phyloP scores from a whole-genome alignment of 2,113 vertebrate species.

The Tylochromis polylepis region DNA sequence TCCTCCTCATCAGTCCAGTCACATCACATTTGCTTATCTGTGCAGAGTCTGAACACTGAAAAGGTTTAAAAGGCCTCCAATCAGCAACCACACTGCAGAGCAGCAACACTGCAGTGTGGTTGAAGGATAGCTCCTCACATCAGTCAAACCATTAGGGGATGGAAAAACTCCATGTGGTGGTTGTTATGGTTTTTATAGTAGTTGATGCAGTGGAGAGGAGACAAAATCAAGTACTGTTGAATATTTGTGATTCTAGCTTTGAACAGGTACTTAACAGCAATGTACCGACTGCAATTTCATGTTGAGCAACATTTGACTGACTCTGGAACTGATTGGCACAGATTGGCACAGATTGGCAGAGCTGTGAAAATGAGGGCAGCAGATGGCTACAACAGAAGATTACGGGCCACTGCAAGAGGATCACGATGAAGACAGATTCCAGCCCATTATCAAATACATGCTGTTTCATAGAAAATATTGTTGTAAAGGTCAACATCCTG shows the following conservation, averaged over 20 bases:
- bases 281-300: neutral
- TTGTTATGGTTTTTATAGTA: neutral
- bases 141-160: neutral
- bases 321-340: neutral
- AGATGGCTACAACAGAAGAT: neutral
- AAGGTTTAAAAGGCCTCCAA: neutral
- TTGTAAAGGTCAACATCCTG: neutral
- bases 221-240: neutral
- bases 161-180: neutral
- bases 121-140: neutral
- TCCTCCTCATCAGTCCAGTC: slow-evolving; percentile 42
- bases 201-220: neutral
- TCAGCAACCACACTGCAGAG: neutral
- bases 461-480: neutral
- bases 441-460: neutral
- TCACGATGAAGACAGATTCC: neutral
- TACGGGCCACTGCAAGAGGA: neutral
- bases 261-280: neutral
- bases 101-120: neutral
- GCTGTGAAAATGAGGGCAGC: neutral
- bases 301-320: neutral
- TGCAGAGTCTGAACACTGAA: slow-evolving; percentile 10
- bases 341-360: neutral
- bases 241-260: neutral
- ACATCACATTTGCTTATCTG: slow-evolving; percentile 42